These are phyloP conservation scores for Tetrapedia diversipes DNA, from an alignment of 2,888 invertebrate species.

Conservation along the genomic window DNA sequence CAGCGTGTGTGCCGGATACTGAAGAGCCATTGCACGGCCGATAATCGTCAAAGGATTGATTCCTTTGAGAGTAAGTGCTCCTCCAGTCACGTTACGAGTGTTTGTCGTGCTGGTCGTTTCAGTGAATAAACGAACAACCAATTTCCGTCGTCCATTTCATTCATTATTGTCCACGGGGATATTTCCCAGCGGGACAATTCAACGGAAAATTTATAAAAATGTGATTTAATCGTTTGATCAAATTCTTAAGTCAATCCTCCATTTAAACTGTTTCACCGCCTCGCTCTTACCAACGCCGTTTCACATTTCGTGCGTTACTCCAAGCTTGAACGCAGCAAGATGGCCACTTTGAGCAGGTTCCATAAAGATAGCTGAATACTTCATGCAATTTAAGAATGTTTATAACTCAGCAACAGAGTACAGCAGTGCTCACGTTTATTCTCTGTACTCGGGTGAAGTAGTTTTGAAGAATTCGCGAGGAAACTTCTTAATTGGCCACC, in stretches of 20 bases:
- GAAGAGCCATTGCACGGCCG: background rate
- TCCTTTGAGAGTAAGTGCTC: background rate
- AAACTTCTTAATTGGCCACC: too few relatives aligned
- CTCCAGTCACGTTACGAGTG: background rate
- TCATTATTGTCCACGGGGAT: too few relatives aligned
- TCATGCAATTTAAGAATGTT: background rate
- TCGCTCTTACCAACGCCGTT: too few relatives aligned
- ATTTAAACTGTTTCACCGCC: too few relatives aligned
- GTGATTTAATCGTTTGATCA: too few relatives aligned
- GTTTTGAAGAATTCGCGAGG: too few relatives aligned
- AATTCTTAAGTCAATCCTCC: too few relatives aligned
- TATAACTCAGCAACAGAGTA: background rate
- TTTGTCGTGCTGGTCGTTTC: background rate
- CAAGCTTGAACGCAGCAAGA: background rate
- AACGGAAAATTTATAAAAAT: too few relatives aligned
- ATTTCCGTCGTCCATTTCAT: too few relatives aligned
- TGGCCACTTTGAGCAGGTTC: background rate
- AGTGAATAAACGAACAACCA: background rate
- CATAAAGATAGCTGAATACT: background rate
- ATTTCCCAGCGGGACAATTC: too few relatives aligned
- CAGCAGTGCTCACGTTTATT: background rate
- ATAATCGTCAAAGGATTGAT: conserved; percentile 10
- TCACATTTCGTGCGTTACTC: background rate
- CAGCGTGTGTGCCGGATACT: too few relatives aligned
- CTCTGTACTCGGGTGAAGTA: background rate